Percentiles rank a stretch among this genome's conserved stretches.
These are phyloP conservation scores for Ibidorhyncha struthersii DNA, from an alignment of 2,113 vertebrate species.

Conservation along the genomic window DNA sequence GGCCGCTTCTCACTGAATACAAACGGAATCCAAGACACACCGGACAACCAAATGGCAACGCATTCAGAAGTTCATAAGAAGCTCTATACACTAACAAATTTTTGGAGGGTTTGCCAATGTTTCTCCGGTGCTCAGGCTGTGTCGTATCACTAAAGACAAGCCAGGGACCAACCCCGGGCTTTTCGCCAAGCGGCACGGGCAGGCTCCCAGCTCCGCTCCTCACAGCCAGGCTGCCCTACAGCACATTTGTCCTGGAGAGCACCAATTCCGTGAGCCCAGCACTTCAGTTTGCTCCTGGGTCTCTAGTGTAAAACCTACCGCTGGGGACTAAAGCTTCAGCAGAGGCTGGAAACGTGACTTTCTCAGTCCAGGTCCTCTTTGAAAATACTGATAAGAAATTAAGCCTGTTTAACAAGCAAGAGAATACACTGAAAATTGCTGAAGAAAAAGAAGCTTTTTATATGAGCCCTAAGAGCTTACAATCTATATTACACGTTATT, in stretches of 20 bases:
- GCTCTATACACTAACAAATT: too few relatives aligned
- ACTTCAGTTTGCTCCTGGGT: not conserved
- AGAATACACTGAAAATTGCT: not conserved
- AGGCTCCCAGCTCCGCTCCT: not conserved
- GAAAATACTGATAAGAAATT: not conserved
- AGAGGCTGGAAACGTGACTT: not conserved
- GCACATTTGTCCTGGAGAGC: not conserved
- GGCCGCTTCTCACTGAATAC: not conserved
- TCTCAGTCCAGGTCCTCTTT: not conserved
- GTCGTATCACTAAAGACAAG: not conserved
- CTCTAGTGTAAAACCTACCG: accelerated
- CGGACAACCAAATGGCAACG: not conserved
- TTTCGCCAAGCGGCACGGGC: not conserved
- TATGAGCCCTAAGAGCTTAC: not conserved
- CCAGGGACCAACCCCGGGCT: accelerated
- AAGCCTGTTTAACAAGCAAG: not conserved
- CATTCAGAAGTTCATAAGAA: not conserved
- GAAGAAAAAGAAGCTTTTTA: not conserved
- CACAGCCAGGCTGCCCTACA: not conserved
- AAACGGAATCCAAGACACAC: not conserved
- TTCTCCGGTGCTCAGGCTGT: not conserved
- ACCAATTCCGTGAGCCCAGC: accelerated
- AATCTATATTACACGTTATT: not conserved
- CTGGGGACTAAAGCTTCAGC: not conserved
- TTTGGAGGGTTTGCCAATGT: not conserved